Conservation (phyloP, 2,888 invertebrate species). For the Drosophila mulleri region DNA sequence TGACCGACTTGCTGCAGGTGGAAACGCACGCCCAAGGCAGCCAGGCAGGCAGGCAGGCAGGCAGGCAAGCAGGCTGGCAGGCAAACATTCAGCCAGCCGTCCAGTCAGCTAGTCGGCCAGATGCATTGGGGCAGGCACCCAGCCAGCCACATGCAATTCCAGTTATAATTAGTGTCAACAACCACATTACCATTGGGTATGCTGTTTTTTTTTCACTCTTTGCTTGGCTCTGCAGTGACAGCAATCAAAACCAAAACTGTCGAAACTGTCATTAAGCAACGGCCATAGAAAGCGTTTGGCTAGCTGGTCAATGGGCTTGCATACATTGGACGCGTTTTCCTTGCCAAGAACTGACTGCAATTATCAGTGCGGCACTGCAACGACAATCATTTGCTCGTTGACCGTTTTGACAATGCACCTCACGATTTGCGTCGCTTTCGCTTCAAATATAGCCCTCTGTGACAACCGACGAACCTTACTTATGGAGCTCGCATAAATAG, state of each 20-base stretch:
- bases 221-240: conserved; percentile 21
- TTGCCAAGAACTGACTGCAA: conserved; percentile 58
- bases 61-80: neutral
- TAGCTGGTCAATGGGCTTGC: conserved; percentile 32
- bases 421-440: conserved; percentile 72
- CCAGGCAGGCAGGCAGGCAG: neutral
- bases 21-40: conserved; percentile 48
- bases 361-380: conserved; percentile 19
- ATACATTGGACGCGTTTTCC: conserved; percentile 34
- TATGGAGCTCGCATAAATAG: neutral
- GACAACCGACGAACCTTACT: no score
- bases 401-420: conserved; percentile 51
- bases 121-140: conserved; percentile 29
- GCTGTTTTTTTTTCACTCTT: conserved; percentile 1
- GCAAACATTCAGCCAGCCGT: conserved; percentile 1
- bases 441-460: conserved; percentile 3
- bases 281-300: conserved; percentile 49
- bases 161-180: conserved; percentile 81
- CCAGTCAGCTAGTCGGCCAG: conserved; percentile 17
- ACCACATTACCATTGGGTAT: conserved; percentile 68
- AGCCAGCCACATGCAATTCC: conserved; percentile 65
- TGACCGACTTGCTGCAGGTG: conserved; percentile 69
- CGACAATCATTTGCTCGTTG: conserved; percentile 19
- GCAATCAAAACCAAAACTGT: conserved; percentile 75
- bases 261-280: conserved; percentile 69